These are phyloP conservation scores for Synodontis membranacea DNA, from an alignment of 2,113 vertebrate species.

Conservation along the genomic window DNA sequence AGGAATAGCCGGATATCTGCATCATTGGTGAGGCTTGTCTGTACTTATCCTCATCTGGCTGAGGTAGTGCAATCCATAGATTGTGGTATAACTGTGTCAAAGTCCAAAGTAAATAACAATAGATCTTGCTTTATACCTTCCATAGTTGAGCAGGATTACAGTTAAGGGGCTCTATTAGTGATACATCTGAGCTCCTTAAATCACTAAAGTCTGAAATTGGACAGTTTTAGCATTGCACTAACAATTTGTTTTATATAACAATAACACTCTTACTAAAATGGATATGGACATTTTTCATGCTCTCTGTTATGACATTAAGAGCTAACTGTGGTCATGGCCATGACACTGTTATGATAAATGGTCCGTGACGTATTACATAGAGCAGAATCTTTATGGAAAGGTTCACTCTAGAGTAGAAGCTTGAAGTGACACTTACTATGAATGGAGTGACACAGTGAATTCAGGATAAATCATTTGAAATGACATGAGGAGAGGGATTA, in stretches of 20 bases:
- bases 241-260: conserved; percentile 11
- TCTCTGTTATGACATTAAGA: conserved; percentile 12
- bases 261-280: conserved; percentile 5
- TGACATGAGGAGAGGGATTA: background rate
- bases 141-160: conserved; percentile 8
- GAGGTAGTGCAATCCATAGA: background rate
- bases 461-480: background rate
- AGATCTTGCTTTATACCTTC: conserved; percentile 3
- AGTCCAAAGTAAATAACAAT: conserved; percentile 24
- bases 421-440: background rate
- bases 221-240: conserved; percentile 2
- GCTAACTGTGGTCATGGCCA: background rate
- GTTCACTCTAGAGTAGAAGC: background rate
- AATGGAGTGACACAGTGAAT: too few species aligned
- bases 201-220: background rate
- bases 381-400: background rate
- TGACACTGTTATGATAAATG: conserved; percentile 17
- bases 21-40: conserved; percentile 38
- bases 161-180: background rate
- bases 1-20: conserved; percentile 11
- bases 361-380: background rate
- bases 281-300: conserved; percentile 7
- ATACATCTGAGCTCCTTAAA: background rate
- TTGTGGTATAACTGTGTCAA: background rate
- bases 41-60: conserved; percentile 39